phyloP scores from a whole-genome alignment of 2,888 invertebrate species.

The Parelbella ahira region DNA sequence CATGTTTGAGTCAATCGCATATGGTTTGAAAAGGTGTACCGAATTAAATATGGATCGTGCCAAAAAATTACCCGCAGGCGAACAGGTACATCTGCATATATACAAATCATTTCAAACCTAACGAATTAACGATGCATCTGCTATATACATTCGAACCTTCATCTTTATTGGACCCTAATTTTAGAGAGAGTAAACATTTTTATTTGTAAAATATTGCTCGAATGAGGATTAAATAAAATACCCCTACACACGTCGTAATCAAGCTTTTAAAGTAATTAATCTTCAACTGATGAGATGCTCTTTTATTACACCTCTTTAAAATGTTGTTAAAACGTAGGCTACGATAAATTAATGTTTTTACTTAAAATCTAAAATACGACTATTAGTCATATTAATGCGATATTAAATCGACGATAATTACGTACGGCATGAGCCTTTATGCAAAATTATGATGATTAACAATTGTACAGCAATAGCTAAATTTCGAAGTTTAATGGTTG shows the following conservation, averaged over 20 bases:
- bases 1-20: too few relatives aligned
- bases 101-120: slow-evolving; percentile 18
- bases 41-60: slow-evolving; percentile 13
- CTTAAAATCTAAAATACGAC: slow-evolving; percentile 5
- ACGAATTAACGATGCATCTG: slow-evolving; percentile 17
- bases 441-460: slow-evolving; percentile 7
- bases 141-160: too few relatives aligned
- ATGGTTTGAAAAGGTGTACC: slow-evolving; percentile 6
- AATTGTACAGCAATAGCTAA: too few relatives aligned
- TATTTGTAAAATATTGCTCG: too few relatives aligned
- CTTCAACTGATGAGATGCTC: slow-evolving; percentile 12
- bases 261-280: slow-evolving; percentile 4
- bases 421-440: background rate
- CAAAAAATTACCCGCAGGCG: slow-evolving; percentile 13
- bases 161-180: too few relatives aligned
- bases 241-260: background rate
- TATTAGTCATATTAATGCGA: slow-evolving; percentile 15
- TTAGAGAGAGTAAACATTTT: too few relatives aligned
- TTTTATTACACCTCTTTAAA: slow-evolving; percentile 7
- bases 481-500: too few relatives aligned
- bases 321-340: slow-evolving; percentile 9
- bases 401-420: slow-evolving; percentile 17
- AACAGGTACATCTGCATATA: slow-evolving; percentile 12
- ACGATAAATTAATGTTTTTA: slow-evolving; percentile 16
- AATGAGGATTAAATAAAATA: too few relatives aligned